Conservation (phyloP, 2,797 vertebrate species). For the Cossypha niveicapilla region DNA sequence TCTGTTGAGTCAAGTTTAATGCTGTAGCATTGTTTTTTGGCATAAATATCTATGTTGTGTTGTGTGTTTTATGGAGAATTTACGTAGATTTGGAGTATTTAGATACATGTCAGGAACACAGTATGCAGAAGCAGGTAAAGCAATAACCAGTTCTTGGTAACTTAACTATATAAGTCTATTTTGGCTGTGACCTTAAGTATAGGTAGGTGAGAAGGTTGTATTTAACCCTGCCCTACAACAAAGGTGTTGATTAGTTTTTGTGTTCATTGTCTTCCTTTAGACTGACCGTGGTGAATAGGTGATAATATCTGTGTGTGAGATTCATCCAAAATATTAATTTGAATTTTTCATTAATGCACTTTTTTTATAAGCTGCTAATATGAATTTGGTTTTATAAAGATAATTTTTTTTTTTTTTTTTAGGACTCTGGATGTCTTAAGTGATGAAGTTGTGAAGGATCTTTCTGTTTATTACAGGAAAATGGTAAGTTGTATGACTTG, state of each 20-base stretch:
- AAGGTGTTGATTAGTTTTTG: background rate
- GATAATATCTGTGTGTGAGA: background rate
- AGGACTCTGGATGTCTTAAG: conserved; percentile 93
- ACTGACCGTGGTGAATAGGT: background rate
- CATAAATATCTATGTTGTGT: background rate
- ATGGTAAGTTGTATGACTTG: conserved; percentile 79
- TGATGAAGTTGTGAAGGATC: conserved; percentile 88
- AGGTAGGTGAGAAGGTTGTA: background rate
- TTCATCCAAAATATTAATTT: background rate
- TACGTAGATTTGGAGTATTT: background rate
- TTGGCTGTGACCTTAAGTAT: background rate
- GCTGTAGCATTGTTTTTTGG: background rate
- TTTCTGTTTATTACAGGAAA: conserved; percentile 88
- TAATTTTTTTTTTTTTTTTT: conserved; percentile 30
- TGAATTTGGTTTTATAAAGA: background rate
- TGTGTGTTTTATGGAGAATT: background rate
- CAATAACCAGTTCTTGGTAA: background rate
- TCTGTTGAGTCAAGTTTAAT: background rate
- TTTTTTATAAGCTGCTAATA: background rate
- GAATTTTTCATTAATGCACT: background rate
- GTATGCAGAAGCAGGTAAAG: background rate
- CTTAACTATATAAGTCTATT: background rate
- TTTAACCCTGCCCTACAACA: background rate
- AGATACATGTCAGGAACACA: background rate
- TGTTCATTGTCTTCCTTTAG: background rate